Conservation (phyloP, 2,797 vertebrate genomes). For the Euthynnus affinis region DNA sequence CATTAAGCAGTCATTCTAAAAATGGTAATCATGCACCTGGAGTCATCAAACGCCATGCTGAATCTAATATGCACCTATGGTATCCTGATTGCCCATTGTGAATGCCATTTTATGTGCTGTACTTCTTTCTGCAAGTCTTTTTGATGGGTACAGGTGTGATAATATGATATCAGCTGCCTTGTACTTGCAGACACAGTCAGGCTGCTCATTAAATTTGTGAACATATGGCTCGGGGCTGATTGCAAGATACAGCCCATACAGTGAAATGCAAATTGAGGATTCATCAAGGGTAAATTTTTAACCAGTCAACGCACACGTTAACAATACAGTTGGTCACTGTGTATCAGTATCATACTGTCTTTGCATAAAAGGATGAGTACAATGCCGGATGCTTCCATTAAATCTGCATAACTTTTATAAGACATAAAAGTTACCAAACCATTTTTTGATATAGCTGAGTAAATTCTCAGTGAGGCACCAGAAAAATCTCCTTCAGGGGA, state of each 20-base stretch:
- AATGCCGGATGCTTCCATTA: background rate
- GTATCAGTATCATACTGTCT: background rate
- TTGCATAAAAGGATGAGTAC: background rate
- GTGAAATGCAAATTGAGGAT: background rate
- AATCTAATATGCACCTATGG: background rate
- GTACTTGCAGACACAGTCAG: conserved; percentile 23
- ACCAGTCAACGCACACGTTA: background rate
- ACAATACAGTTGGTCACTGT: background rate
- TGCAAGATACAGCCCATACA: background rate
- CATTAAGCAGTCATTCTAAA: background rate
- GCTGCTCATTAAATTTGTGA: conserved; percentile 46
- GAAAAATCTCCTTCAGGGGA: conserved; percentile 44
- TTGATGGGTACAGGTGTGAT: conserved; percentile 35
- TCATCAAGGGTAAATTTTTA: background rate
- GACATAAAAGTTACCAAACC: conserved; percentile 11
- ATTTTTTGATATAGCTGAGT: conserved; percentile 16
- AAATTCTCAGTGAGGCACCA: conserved; percentile 30
- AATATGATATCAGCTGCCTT: conserved; percentile 9
- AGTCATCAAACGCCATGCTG: background rate
- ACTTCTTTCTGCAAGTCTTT: conserved; percentile 13
- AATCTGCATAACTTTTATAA: conserved; percentile 22
- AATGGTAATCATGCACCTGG: background rate
- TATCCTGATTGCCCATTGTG: conserved; percentile 19
- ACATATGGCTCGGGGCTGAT: conserved; percentile 46
- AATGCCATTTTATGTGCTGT: conserved; percentile 3